Base-by-base conservation (phyloP, 2,888 invertebrate genomes). In the Protodeltote pygarga region DNA sequence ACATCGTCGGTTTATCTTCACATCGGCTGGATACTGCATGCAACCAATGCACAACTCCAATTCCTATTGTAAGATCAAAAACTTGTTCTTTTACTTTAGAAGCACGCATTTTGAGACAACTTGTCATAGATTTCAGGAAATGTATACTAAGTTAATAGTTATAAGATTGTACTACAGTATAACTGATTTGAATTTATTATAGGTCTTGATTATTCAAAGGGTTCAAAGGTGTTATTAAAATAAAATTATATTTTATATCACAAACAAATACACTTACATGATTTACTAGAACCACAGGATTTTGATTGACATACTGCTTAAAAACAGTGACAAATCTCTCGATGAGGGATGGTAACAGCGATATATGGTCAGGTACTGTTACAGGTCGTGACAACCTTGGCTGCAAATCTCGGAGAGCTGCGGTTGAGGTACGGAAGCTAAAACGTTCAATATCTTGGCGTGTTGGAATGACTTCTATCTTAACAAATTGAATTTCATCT, bases 261-360 rank as follows among this genome's bases (percentile, higher is more conserved):
- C 10, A 11, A 3, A 6, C 4, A 3, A 3, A 25, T 11, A 11
- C 19, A 57, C 65, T 69, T 79, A 94, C 95, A 87, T 94, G 89
- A 52, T 91, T 79, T 41, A 90, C 86, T 65, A 90, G 85, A 73
- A 94, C 95, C 4, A 90, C 81, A 0, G 95, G 94, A 89, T 97
- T 97, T 59, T 93, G 92, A 1, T 93, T 85, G 1, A 97, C 94
- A 69, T 95, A 94, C 21, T 96, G 94, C 69, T 94, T 95, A 80
- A 98, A 98, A 0, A 96, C 96, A 38, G 95, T 95, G 14, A 98
- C 93, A 82, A 98, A 98, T 75, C 95, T 93, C 73, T 98, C 98
- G 38, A 96, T 93, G 2, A 97, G 89, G 0, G 95, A 95, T 62
- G 96, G 96, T 76, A 96, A 94, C 17, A 91, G 55, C 0, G 83